Evolutionary conservation across 2,888 invertebrate species (phyloP).

Genomic region (Brachyptera risi): DNA sequence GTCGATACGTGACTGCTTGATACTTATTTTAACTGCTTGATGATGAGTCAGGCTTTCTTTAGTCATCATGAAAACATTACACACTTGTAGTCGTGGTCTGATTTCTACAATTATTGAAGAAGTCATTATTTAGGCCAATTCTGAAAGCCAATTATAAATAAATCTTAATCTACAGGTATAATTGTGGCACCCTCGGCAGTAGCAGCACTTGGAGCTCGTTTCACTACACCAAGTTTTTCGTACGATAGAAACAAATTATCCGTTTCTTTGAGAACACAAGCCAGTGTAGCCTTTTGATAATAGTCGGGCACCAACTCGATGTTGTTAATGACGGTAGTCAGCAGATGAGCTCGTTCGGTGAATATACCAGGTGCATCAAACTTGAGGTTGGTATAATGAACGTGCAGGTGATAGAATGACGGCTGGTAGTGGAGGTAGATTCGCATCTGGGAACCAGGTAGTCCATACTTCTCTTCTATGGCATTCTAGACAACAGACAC

Average conservation of each 20-base stretch:
- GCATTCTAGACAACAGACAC: constrained; percentile 54
- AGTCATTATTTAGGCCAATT: no score
- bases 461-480: constrained; percentile 70
- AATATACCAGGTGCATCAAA: constrained; percentile 77
- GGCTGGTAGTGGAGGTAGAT: constrained; percentile 94
- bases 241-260: constrained; percentile 66
- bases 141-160: not conserved
- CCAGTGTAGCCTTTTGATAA: constrained; percentile 76
- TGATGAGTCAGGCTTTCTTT: constrained; percentile 48
- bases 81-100: constrained; percentile 55
- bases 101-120: constrained; percentile 53
- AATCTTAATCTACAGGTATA: not conserved
- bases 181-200: no score
- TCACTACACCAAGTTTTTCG: constrained; percentile 53
- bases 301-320: constrained; percentile 76
- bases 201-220: constrained; percentile 43
- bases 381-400: constrained; percentile 81
- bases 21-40: constrained; percentile 37
- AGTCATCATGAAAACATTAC: constrained; percentile 55
- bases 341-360: constrained; percentile 80
- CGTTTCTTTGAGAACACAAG: constrained; percentile 74
- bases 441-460: constrained; percentile 67
- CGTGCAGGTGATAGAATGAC: constrained; percentile 93
- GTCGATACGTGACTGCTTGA: constrained; percentile 23
- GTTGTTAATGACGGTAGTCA: constrained; percentile 86